Base-by-base conservation (phyloP, 64 coral and sea anemone species). In the Platygyra sinensis region DNA sequence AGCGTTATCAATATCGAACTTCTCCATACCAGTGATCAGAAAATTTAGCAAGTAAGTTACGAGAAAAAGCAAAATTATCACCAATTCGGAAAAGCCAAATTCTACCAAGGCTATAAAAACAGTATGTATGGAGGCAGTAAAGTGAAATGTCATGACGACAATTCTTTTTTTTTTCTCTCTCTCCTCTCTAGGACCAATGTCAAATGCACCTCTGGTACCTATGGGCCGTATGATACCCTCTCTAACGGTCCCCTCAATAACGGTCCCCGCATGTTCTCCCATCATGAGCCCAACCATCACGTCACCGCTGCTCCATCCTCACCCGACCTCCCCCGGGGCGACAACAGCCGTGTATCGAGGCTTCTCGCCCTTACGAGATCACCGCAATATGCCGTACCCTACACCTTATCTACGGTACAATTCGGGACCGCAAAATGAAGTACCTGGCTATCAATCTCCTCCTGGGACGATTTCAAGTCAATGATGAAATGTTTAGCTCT, bases 271-370 rank as follows among this genome's bases (percentile, higher is more conserved):
- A 10, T 85, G 80, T 17, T 39, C 81, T 17, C 81, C 81, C 4
- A 71, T 85, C 61, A 85, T 85, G 63, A 85, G 81, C 16, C 81
- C 81, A 69, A 85, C 81, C 25, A 85, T 85, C 22, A 71, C 81
- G 33, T 85, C 81, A 71, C 81, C 81, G 38, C 24, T 85, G 39
- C 38, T 85, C 25, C 81, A 85, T 85, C 81, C 81, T 11, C 81
- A 71, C 24, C 81, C 81, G 28, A 71, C 81, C 33, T 85, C 81
- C 30, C 81, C 81, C 33, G 81, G 81, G 24, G 38, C 81, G 71
- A 49, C 81, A 71, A 71, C 81, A 19, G 15, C 62, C n/a, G 81
- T 85, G 19, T 85, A 85, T 20, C 63, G 81, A 65, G 81, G 81
- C 2, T 85, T 85, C 42, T 16, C 81, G 42, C 63, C 81, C 1